Evolutionary conservation across 2,888 invertebrate species (phyloP).

Genomic region (Marasmarcha lunaedactyla): DNA sequence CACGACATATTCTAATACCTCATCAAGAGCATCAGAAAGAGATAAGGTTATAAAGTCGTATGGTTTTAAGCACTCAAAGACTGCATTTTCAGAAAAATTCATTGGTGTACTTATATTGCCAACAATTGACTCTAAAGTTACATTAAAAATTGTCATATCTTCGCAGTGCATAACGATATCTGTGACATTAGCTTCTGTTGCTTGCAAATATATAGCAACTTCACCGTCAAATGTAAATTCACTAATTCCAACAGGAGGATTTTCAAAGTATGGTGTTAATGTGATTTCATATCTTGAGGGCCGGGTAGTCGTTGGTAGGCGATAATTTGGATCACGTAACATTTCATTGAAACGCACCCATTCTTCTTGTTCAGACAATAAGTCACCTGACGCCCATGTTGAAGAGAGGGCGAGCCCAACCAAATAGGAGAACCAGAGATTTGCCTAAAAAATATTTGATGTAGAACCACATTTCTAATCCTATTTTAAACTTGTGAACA

Average conservation of each 20-base stretch:
- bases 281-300: slow-evolving; percentile 67
- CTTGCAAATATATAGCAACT: slow-evolving; percentile 34
- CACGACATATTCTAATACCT: slow-evolving; percentile 65
- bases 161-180: slow-evolving; percentile 51
- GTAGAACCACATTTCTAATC: too few relatives aligned
- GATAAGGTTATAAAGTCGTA: slow-evolving; percentile 36
- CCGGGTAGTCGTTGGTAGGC: slow-evolving; percentile 51
- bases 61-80: slow-evolving; percentile 29
- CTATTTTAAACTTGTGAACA: too few relatives aligned
- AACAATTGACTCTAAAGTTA: background rate
- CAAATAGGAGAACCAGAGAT: slow-evolving; percentile 34
- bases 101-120: slow-evolving; percentile 16
- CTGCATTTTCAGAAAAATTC: slow-evolving; percentile 15
- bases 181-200: slow-evolving; percentile 21
- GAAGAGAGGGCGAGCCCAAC: slow-evolving; percentile 35
- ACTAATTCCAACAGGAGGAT: slow-evolving; percentile 16
- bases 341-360: slow-evolving; percentile 33
- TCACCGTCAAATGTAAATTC: slow-evolving; percentile 53
- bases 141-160: slow-evolving; percentile 36
- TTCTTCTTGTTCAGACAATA: slow-evolving; percentile 40
- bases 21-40: slow-evolving; percentile 19
- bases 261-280: slow-evolving; percentile 59
- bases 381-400: slow-evolving; percentile 35
- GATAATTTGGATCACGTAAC: slow-evolving; percentile 37
- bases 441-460: slow-evolving; percentile 28